Base-by-base conservation (phyloP, 2,113 vertebrate genomes). In the Phyllopteryx taeniolatus region DNA sequence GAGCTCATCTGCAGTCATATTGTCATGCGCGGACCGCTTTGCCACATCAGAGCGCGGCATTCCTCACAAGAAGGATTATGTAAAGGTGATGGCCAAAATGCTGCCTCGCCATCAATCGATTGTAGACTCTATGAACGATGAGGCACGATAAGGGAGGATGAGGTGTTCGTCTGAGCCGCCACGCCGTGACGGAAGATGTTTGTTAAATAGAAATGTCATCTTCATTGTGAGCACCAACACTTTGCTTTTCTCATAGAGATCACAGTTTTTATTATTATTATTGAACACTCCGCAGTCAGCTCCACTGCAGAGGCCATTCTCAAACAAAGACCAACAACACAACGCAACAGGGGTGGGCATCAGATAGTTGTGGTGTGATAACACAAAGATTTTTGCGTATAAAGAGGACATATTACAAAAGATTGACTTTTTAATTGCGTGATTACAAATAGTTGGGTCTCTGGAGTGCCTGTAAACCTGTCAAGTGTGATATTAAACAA, bases 1-100 rank as follows among this genome's bases (percentile, higher is more conserved):
- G 51, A 60, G 62, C 39, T 20, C 14, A 39, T 17, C 11, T 22
- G 22, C 46, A 46, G 42, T 46, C 22, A 27, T 31, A 66, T 46
- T 56, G 35, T 19, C 35, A 49, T 67, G 72, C 22, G 5, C 53
- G 62, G 54, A 49, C 59, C 66, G 15, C 13, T 19, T 49, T 74
- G 67, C 71, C 65, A 56, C 75, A 9, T n/a, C 54, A 43, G 47
- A 63, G 69, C 19, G n/a, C 35, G 42, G 43, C 7, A 63, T 56
- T 35, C 62, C 72, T 67, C 46, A 22, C n/a, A 76, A 54, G 67
- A 51, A 68, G 71, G 66, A 77, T 79, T 61, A 79, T 65, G 56
- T 15, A 44, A 70, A 78, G 76, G 67, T 77, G 71, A 78, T 66
- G 35, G 70, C 51, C 46, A 59, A 46, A 77, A 56, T 39, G 56